phyloP scores from a whole-genome alignment of 2,797 vertebrate genomes.

The Phalanger gymnotis region DNA sequence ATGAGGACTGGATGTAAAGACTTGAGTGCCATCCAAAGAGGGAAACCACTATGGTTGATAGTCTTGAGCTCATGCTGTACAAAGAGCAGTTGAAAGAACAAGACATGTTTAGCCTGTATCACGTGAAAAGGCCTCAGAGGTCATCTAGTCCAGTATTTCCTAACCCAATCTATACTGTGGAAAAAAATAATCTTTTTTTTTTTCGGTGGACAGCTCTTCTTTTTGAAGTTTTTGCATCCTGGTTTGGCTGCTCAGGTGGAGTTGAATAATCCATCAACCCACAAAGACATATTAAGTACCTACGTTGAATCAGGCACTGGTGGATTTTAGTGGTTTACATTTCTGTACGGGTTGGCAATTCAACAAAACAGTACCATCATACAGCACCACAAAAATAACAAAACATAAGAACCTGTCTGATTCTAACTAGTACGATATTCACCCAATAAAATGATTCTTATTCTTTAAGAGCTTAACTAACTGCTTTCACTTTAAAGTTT shows the following conservation, averaged over 20 bases:
- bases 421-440: background rate
- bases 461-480: background rate
- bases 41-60: background rate
- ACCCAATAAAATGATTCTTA: background rate
- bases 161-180: background rate
- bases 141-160: background rate
- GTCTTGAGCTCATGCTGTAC: background rate
- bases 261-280: background rate
- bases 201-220: background rate
- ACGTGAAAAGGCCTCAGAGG: background rate
- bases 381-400: background rate
- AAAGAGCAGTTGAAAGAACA: background rate
- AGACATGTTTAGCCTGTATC: background rate
- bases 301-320: background rate
- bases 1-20: background rate
- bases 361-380: background rate
- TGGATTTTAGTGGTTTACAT: background rate
- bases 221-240: background rate
- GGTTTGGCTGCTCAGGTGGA: background rate
- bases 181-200: background rate
- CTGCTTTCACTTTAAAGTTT: background rate
- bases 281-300: background rate
- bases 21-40: background rate
- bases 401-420: background rate
- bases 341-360: background rate